These are phyloP conservation scores for Lobophora halterata DNA, from an alignment of 2,888 invertebrate species.

Conservation along the genomic window DNA sequence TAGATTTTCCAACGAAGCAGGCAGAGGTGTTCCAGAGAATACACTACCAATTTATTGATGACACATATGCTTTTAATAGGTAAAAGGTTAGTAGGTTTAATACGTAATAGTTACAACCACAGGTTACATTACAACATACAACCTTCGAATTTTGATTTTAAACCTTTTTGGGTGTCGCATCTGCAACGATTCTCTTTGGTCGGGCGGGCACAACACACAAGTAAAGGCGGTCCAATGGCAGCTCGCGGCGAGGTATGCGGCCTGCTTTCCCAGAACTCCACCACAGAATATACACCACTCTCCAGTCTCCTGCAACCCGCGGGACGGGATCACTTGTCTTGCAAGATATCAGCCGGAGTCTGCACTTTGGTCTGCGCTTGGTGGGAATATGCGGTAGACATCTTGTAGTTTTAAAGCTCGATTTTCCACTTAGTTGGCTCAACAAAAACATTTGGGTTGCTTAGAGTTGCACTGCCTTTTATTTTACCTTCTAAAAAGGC, in stretches of 20 bases:
- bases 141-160: too few species aligned
- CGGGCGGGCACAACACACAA: conserved; percentile 38
- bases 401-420: conserved; percentile 3
- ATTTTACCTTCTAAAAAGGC: too few species aligned
- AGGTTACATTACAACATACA: too few species aligned
- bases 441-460: too few species aligned
- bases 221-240: conserved; percentile 57
- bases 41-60: too few species aligned
- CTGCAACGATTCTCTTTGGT: conserved; percentile 47
- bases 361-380: too few species aligned
- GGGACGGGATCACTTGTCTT: conserved; percentile 46
- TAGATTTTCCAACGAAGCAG: too few species aligned
- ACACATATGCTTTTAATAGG: too few species aligned
- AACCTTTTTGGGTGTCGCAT: conserved; percentile 22
- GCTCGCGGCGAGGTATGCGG: conserved; percentile 67
- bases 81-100: too few species aligned
- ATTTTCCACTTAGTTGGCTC: not conserved
- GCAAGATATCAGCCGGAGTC: conserved; percentile 13
- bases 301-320: conserved; percentile 37
- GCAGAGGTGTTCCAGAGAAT: too few species aligned
- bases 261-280: conserved; percentile 73
- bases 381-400: not conserved
- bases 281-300: conserved; percentile 11
- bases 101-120: too few species aligned
- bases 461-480: too few species aligned